phyloP scores from a whole-genome alignment of 2,113 vertebrate genomes.

The Rhinoptilus africanus region DNA sequence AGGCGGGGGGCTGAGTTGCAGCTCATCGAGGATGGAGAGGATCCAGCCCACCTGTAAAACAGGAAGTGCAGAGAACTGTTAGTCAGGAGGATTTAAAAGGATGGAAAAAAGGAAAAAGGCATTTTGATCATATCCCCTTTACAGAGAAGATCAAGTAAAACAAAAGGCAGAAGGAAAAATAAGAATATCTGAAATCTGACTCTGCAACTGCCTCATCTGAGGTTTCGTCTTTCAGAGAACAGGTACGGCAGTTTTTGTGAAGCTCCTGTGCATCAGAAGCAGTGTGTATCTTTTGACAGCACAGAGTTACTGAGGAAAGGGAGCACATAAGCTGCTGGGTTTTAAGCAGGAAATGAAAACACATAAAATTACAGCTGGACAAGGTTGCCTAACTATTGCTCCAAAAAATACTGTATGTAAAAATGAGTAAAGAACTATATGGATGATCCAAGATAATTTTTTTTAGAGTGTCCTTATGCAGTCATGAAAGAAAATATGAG shows the following conservation, averaged over 20 bases:
- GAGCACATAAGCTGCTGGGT: not conserved
- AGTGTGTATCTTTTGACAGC: not conserved
- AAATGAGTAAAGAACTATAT: not conserved
- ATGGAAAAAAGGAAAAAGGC: not conserved
- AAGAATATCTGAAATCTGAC: not conserved
- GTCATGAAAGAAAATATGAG: not conserved
- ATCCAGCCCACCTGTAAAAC: slow-evolving; percentile 82
- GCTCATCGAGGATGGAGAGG: slow-evolving; percentile 81
- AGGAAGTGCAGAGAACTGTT: not conserved
- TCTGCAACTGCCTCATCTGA: not conserved
- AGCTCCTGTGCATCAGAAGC: not conserved
- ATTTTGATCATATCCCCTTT: not conserved
- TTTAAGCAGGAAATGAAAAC: not conserved
- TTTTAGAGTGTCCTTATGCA: not conserved
- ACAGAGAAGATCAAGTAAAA: not conserved
- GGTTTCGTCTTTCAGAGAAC: not conserved
- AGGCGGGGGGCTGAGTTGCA: slow-evolving; percentile 83
- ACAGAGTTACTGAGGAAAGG: not conserved
- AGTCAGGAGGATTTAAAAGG: not conserved
- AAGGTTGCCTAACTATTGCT: not conserved
- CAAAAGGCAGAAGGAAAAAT: not conserved
- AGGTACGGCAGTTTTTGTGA: not conserved
- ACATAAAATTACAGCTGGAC: not conserved
- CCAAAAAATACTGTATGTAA: not conserved
- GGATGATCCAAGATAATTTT: not conserved